Evolutionary conservation across 2,113 vertebrate species (phyloP).

Genomic region (Chaenogobius annularis): DNA sequence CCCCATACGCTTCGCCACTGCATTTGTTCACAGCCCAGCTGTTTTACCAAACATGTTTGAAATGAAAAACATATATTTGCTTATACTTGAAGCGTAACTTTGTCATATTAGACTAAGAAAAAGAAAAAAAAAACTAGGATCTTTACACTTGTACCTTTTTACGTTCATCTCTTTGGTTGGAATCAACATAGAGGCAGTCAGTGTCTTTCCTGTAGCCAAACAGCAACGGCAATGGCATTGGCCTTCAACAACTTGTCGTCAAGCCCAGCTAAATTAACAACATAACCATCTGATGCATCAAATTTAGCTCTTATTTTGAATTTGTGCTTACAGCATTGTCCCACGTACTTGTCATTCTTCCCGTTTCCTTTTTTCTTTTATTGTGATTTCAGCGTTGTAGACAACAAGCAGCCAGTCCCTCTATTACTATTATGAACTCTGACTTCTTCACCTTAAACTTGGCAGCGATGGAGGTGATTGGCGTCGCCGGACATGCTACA

Average conservation of each 20-base stretch:
- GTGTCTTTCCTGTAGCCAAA: too few relatives aligned
- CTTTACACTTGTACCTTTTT: too few relatives aligned
- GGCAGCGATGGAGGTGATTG: background rate
- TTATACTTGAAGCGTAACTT: too few relatives aligned
- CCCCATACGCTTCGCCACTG: too few relatives aligned
- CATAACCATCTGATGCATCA: background rate
- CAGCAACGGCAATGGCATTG: background rate
- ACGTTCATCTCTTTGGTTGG: too few relatives aligned
- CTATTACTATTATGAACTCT: background rate
- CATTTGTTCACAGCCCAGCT: too few relatives aligned
- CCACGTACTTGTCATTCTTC: background rate
- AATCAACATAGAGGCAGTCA: too few relatives aligned
- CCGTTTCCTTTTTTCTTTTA: background rate
- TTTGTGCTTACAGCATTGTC: background rate
- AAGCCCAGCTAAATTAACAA: too few relatives aligned
- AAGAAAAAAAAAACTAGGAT: too few relatives aligned
- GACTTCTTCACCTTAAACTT: background rate
- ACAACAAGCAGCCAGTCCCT: background rate
- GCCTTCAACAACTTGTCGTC: background rate
- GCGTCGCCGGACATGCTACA: background rate
- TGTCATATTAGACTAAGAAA: too few relatives aligned
- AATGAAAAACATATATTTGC: too few relatives aligned
- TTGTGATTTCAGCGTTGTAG: background rate
- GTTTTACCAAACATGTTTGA: too few relatives aligned
- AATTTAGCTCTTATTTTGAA: background rate